Evolutionary conservation across 2,113 vertebrate species (phyloP).

Genomic region (Osmerus eperlanus): DNA sequence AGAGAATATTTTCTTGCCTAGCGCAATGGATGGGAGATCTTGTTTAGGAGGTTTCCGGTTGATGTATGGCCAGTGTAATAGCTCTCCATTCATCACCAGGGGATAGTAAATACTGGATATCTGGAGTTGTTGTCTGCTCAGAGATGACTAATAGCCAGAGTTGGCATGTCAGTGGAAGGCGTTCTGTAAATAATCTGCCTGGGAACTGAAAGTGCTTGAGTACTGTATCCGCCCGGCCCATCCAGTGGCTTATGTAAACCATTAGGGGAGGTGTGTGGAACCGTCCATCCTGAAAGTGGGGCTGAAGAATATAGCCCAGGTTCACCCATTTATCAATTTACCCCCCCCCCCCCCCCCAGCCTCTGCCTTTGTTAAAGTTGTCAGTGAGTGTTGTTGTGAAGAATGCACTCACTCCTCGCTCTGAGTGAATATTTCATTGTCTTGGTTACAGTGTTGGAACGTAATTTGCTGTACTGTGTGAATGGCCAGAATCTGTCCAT

Average conservation of each 20-base stretch:
- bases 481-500: background rate
- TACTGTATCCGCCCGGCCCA: constrained; percentile 66
- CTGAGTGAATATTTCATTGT: constrained; percentile 42
- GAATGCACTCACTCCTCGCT: constrained; percentile 37
- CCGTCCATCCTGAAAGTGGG: constrained; percentile 25
- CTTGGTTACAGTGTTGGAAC: constrained; percentile 22
- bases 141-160: constrained; percentile 92
- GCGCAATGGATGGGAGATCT: constrained; percentile 79
- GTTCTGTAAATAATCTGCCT: constrained; percentile 90
- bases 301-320: constrained; percentile 49
- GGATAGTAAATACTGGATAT: constrained; percentile 91
- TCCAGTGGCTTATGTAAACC: constrained; percentile 69
- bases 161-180: constrained; percentile 82
- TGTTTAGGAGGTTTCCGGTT: constrained; percentile 74
- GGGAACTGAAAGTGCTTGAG: constrained; percentile 64
- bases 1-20: constrained; percentile 79
- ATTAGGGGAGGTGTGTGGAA: constrained; percentile 57
- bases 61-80: constrained; percentile 84
- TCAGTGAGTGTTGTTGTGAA: constrained; percentile 31
- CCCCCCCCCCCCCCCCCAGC: constrained; percentile 17
- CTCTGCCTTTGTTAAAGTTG: constrained; percentile 51
- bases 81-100: constrained; percentile 91
- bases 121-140: constrained; percentile 86
- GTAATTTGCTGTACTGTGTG: background rate
- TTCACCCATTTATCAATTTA: constrained; percentile 60